phyloP scores from a whole-genome alignment of 2,797 vertebrate species.

The Melanotaenia pygmaea region DNA sequence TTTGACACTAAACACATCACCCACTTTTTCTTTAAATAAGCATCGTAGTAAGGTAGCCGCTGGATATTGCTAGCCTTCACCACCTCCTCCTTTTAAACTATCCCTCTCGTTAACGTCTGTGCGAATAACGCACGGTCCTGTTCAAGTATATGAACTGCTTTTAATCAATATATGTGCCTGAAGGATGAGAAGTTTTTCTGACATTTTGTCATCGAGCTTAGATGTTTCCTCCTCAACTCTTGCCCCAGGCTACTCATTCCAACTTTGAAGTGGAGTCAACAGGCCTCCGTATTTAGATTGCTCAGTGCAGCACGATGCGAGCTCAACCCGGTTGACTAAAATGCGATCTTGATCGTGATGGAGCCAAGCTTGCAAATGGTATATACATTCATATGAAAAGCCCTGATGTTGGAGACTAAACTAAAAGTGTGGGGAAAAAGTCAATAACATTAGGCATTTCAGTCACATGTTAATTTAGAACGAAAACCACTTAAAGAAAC shows the following conservation, averaged over 20 bases:
- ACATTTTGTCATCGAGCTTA: conserved; percentile 50
- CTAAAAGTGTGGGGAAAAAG: not conserved
- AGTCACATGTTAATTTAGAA: not conserved
- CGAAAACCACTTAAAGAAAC: too few relatives aligned
- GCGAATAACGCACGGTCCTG: not conserved
- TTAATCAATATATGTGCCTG: not conserved
- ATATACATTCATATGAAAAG: not conserved
- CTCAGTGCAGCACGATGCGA: conserved; percentile 46
- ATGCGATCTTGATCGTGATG: conserved; percentile 19
- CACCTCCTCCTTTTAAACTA: conserved; percentile 33
- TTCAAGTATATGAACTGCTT: not conserved
- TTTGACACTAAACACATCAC: not conserved
- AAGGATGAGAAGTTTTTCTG: conserved; percentile 40
- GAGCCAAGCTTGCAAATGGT: not conserved
- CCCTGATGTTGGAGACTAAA: not conserved
- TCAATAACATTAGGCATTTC: not conserved
- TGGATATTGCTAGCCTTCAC: conserved; percentile 49
- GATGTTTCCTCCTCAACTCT: conserved; percentile 52
- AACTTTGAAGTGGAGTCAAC: conserved; percentile 71
- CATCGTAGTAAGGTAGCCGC: conserved; percentile 35
- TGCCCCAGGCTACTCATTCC: conserved; percentile 67
- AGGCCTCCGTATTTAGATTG: conserved; percentile 67
- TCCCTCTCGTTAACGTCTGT: conserved; percentile 3
- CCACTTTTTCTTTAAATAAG: conserved; percentile 3
- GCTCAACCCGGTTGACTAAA: conserved; percentile 20